Conservation (phyloP, 2,888 invertebrate species). For the Drosophila meridiana region DNA sequence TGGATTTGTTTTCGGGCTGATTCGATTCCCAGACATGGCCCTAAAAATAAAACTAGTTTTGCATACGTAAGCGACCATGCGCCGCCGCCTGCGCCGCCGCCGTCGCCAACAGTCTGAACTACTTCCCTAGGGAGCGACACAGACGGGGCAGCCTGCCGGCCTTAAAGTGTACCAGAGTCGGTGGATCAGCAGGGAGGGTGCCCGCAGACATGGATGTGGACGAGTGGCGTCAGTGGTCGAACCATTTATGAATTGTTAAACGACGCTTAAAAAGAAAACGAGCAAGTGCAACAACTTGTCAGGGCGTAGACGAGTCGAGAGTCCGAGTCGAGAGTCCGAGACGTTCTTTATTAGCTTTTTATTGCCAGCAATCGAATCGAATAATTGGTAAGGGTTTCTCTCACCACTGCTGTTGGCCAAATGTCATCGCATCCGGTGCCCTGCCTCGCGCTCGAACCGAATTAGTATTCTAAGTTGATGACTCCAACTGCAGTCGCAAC, state of each 20-base stretch:
- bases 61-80: slow-evolving; percentile 71
- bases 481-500: slow-evolving; percentile 53
- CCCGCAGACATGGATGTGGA: slow-evolving; percentile 44
- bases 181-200: slow-evolving; percentile 5
- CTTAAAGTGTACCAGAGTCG: slow-evolving; percentile 65
- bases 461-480: slow-evolving; percentile 79
- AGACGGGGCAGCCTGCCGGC: slow-evolving; percentile 34
- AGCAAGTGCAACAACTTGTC: slow-evolving; percentile 72
- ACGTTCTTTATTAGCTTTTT: slow-evolving; percentile 77
- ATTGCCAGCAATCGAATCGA: slow-evolving; percentile 68
- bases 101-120: slow-evolving; percentile 66
- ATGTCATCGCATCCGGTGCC: slow-evolving; percentile 78
- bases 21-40: slow-evolving; percentile 78
- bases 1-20: slow-evolving; percentile 57
- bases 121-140: slow-evolving; percentile 71
- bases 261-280: slow-evolving; percentile 52
- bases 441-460: slow-evolving; percentile 61
- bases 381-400: slow-evolving; percentile 68
- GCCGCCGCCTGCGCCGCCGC: slow-evolving; percentile 24
- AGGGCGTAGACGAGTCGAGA: slow-evolving; percentile 22
- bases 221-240: slow-evolving; percentile 76
- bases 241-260: slow-evolving; percentile 80
- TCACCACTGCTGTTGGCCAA: slow-evolving; percentile 60
- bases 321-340: slow-evolving; percentile 10
- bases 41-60: slow-evolving; percentile 79